Conservation (phyloP, 2,797 vertebrate species). For the Labroides dimidiatus region DNA sequence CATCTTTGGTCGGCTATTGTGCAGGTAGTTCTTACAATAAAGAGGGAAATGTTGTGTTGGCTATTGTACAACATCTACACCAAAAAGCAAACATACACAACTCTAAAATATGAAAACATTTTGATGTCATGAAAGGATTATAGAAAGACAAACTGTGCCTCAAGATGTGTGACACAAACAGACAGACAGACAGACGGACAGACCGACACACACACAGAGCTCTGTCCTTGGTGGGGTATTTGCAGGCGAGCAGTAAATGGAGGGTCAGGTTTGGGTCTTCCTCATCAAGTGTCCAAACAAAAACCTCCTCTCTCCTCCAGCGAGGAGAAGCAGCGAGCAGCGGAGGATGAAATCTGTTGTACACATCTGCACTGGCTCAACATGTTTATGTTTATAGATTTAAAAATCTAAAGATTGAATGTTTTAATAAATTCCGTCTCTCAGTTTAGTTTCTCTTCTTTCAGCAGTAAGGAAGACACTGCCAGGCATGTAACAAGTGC, state of each 20-base stretch:
- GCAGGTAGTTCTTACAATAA: too few species aligned
- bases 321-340: constrained; percentile 35
- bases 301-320: constrained; percentile 56
- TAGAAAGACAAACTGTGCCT: too few species aligned
- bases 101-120: neutral
- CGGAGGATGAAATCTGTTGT: constrained; percentile 27
- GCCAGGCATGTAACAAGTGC: too few species aligned
- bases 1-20: too few species aligned
- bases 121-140: neutral
- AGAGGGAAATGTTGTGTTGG: too few species aligned
- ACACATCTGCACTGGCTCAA: constrained; percentile 30
- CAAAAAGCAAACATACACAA: neutral
- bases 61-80: too few species aligned
- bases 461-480: too few species aligned
- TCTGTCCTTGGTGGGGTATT: constrained; percentile 60
- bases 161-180: neutral
- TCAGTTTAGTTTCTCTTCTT: too few species aligned
- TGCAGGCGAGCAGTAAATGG: constrained; percentile 71
- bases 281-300: constrained; percentile 70
- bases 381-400: neutral
- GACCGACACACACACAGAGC: constrained; percentile 1
- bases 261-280: constrained; percentile 69
- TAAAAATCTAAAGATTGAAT: too few species aligned
- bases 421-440: too few species aligned
- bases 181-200: neutral